phyloP scores from a whole-genome alignment of 1,140 invertebrate species.

The Parasteatoda tepidariorum region DNA sequence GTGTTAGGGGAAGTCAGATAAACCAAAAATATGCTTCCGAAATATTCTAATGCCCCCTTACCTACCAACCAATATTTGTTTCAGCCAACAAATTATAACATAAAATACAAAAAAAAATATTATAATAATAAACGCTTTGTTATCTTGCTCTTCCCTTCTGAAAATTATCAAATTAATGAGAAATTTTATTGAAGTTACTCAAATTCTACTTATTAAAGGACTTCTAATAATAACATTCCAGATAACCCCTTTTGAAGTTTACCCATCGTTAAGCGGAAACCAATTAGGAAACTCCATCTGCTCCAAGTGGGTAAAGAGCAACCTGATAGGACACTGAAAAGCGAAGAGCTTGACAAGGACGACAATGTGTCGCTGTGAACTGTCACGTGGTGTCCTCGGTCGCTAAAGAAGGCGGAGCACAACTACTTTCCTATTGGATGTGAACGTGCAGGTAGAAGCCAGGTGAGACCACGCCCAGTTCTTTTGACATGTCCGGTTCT shows the following conservation, averaged over 20 bases:
- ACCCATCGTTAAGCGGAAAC: not conserved
- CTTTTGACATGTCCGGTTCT: not conserved
- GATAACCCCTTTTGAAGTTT: not conserved
- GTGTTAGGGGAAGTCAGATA: too few relatives aligned
- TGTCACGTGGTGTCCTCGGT: constrained; percentile 53
- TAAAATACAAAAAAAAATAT: too few relatives aligned
- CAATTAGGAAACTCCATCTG: constrained; percentile 4
- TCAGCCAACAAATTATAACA: too few relatives aligned
- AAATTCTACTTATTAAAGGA: too few relatives aligned
- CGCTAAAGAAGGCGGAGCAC: constrained; percentile 31
- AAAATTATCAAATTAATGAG: too few relatives aligned
- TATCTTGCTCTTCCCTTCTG: too few relatives aligned
- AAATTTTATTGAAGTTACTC: too few relatives aligned
- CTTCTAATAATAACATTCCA: not conserved
- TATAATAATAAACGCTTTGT: too few relatives aligned
- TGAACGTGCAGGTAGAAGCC: constrained; percentile 28
- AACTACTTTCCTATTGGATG: constrained; percentile 14
- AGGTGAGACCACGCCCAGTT: constrained; percentile 39
- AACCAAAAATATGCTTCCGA: too few relatives aligned
- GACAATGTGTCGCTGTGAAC: constrained; percentile 52
- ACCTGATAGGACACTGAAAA: constrained; percentile 40
- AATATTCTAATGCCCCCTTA: too few relatives aligned
- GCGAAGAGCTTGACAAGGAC: constrained; percentile 43
- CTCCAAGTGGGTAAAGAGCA: not conserved
- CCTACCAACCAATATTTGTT: too few relatives aligned